These are phyloP conservation scores for Metellina segmentata DNA, from an alignment of 2,888 invertebrate genomes.

Conservation along the genomic window DNA sequence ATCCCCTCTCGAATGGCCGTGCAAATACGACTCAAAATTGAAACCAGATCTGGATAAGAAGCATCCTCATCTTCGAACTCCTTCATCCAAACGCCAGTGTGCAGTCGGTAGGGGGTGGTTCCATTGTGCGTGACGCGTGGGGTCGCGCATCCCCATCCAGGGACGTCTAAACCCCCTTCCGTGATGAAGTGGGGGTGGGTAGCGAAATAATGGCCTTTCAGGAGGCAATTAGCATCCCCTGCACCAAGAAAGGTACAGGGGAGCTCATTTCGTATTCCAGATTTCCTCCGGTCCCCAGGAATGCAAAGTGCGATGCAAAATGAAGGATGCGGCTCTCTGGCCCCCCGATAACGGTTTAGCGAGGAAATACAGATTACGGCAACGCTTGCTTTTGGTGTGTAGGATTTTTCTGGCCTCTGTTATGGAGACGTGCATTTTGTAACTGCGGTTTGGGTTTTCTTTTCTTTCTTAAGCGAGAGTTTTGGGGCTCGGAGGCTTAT, in stretches of 20 bases:
- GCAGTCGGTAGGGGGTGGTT: neutral
- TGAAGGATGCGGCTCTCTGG: neutral
- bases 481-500: too few relatives aligned
- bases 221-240: slow-evolving; percentile 65
- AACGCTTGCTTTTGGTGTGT: too few relatives aligned
- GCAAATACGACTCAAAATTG: neutral
- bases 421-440: too few relatives aligned
- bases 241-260: neutral
- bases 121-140: neutral
- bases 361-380: too few relatives aligned
- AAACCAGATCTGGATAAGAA: neutral
- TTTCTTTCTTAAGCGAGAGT: too few relatives aligned
- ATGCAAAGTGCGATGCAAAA: slow-evolving; percentile 17
- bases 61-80: neutral
- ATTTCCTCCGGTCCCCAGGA: slow-evolving; percentile 30
- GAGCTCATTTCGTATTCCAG: slow-evolving; percentile 44
- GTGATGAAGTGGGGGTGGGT: slow-evolving; percentile 1
- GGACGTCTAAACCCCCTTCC: neutral
- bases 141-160: neutral
- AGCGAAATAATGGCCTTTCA: slow-evolving; percentile 68
- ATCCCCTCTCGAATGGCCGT: neutral
- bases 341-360: too few relatives aligned
- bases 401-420: too few relatives aligned
- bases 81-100: neutral
- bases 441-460: too few relatives aligned